These are phyloP conservation scores for Noctua janthina DNA, from an alignment of 2,888 invertebrate species.

Conservation along the genomic window DNA sequence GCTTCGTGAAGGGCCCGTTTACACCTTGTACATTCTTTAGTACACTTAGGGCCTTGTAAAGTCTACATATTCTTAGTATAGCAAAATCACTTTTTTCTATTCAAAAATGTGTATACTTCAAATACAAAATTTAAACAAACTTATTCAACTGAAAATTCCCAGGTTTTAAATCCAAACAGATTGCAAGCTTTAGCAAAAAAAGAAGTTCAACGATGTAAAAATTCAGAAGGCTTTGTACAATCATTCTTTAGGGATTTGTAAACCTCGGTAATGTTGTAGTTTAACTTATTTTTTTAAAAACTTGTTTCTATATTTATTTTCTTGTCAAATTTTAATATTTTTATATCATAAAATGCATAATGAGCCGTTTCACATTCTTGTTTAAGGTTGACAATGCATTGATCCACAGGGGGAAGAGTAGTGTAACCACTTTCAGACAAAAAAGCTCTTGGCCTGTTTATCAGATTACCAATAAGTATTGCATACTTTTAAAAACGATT, in stretches of 20 bases:
- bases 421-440: too few species aligned
- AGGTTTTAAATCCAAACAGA: conserved; percentile 2
- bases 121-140: background rate
- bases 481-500: background rate
- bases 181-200: conserved; percentile 9
- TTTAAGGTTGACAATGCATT: background rate
- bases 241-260: conserved; percentile 13
- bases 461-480: background rate
- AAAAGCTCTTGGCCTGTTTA: background rate
- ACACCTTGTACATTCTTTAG: background rate
- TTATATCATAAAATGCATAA: background rate
- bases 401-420: too few species aligned
- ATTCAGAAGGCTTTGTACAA: conserved; percentile 1
- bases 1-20: background rate
- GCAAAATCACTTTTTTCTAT: background rate
- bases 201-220: conserved; percentile 13
- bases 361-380: background rate
- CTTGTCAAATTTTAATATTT: background rate
- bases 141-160: conserved; percentile 18
- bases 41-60: background rate
- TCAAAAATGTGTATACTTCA: background rate
- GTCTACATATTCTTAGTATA: background rate
- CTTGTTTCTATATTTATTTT: background rate
- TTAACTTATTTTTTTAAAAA: background rate
- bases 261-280: conserved; percentile 1